These are phyloP conservation scores for Tretioscincus oriximinensis DNA, from an alignment of 2,113 vertebrate species.

Conservation along the genomic window DNA sequence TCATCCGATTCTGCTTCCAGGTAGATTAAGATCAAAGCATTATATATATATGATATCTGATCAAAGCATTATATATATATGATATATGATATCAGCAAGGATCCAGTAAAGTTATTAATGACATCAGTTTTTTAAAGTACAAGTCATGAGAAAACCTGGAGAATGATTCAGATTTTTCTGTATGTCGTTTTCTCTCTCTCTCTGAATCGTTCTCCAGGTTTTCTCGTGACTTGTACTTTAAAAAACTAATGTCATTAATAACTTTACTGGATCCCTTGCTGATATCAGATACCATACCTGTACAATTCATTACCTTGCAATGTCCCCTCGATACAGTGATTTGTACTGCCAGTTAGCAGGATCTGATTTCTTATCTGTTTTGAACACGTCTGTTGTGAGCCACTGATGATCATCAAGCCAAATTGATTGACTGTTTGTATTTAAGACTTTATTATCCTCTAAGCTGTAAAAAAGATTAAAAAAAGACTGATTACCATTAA, in stretches of 20 bases:
- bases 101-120: neutral
- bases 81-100: neutral
- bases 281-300: neutral
- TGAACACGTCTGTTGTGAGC: slow-evolving; percentile 75
- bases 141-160: neutral
- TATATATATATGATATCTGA: no score
- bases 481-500: neutral
- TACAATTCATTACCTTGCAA: slow-evolving; percentile 81
- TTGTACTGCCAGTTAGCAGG: slow-evolving; percentile 94
- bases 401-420: slow-evolving; percentile 89
- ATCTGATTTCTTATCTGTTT: slow-evolving; percentile 87
- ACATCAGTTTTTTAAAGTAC: neutral
- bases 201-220: neutral
- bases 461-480: slow-evolving; percentile 42
- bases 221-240: neutral
- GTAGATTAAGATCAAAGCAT: neutral
- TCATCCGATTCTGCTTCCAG: neutral
- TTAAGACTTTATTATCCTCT: slow-evolving; percentile 54
- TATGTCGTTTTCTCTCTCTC: no score
- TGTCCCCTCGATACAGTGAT: slow-evolving; percentile 89
- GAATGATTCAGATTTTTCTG: neutral
- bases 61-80: no score
- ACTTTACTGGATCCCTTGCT: neutral
- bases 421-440: slow-evolving; percentile 50
- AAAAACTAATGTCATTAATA: neutral